phyloP scores from a whole-genome alignment of 1,140 invertebrate species.

The Penaeus indicus region DNA sequence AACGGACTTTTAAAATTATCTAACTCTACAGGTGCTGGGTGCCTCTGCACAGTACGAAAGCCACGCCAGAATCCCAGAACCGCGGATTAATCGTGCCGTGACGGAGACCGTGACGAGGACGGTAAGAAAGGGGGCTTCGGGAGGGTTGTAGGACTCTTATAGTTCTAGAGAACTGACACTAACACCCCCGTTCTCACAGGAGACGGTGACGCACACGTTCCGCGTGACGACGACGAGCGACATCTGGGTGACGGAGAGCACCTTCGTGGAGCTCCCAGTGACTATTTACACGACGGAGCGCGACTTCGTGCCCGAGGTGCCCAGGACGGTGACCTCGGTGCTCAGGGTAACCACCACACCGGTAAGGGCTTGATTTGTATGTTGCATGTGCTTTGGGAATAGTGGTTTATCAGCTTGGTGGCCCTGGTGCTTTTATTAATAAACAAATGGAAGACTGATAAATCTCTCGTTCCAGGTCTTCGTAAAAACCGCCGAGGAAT shows the following conservation, averaged over 20 bases:
- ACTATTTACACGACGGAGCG: neutral
- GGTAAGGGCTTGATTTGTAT: neutral
- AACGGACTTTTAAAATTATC: too few species aligned
- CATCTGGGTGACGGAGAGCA: constrained; percentile 33
- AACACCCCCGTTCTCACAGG: neutral
- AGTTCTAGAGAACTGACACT: too few species aligned
- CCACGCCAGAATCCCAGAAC: too few species aligned
- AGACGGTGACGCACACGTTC: constrained; percentile 2
- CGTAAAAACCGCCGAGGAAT: neutral
- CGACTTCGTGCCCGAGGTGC: neutral
- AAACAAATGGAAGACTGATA: neutral
- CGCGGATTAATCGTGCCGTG: too few species aligned
- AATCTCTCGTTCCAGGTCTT: too few species aligned
- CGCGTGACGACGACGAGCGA: constrained; percentile 20
- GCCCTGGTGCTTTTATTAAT: neutral
- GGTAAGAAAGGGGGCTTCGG: too few species aligned
- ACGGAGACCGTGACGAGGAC: too few species aligned
- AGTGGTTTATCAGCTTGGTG: neutral
- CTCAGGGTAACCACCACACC: constrained; percentile 29
- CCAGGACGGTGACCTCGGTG: constrained; percentile 11
- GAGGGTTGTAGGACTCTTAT: too few species aligned
- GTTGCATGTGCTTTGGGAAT: too few species aligned
- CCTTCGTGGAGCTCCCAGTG: neutral
- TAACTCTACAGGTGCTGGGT: too few species aligned
- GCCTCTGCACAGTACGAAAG: too few species aligned